phyloP scores from a whole-genome alignment of 2,113 vertebrate genomes.

The Dromiciops gliroides region DNA sequence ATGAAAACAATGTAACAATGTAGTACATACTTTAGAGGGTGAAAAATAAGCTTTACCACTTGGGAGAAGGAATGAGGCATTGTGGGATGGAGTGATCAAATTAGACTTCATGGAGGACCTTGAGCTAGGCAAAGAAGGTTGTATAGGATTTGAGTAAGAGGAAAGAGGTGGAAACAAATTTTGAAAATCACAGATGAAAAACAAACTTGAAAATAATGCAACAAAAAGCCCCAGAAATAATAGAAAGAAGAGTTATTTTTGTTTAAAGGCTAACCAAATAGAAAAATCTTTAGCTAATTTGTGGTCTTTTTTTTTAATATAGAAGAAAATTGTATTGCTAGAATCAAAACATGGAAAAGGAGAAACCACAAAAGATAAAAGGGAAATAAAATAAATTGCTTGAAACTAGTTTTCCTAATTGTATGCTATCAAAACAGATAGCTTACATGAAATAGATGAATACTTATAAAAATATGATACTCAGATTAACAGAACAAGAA shows the following conservation, averaged over 20 bases:
- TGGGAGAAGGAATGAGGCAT: not conserved
- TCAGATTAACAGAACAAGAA: not conserved
- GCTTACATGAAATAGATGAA: not conserved
- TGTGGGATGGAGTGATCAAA: not conserved
- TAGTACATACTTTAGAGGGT: not conserved
- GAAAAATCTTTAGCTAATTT: not conserved
- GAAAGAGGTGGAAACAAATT: not conserved
- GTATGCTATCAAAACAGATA: not conserved
- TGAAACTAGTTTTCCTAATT: not conserved
- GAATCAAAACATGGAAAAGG: not conserved
- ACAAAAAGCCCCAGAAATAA: not conserved
- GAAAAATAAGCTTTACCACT: not conserved
- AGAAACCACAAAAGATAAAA: not conserved
- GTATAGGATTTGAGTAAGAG: not conserved
- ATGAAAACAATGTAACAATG: not conserved
- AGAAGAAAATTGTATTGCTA: not conserved
- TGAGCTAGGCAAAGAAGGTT: not conserved
- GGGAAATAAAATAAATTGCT: not conserved
- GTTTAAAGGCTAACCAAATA: not conserved
- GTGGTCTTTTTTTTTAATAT: not conserved
- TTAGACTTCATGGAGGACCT: not conserved
- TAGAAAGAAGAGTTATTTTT: not conserved
- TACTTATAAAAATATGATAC: not conserved
- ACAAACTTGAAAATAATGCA: not conserved
- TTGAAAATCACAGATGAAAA: not conserved